Evolutionary conservation across 2,888 invertebrate genomes (phyloP).

Genomic region (Heliothis peltigera): DNA sequence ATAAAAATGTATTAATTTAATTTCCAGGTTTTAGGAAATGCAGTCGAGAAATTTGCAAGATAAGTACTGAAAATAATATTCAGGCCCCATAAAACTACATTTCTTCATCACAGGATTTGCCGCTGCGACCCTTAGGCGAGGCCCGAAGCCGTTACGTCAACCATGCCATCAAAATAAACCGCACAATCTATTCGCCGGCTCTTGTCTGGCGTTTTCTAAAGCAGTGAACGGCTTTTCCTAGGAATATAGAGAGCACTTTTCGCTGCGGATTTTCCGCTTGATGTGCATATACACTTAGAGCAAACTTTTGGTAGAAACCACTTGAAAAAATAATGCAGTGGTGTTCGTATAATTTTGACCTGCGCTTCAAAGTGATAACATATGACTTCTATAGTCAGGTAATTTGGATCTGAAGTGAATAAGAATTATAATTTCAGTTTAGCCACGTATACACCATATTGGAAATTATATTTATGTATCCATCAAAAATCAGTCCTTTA

Average conservation of each 20-base stretch:
- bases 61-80: too few species aligned
- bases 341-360: slow-evolving; percentile 7
- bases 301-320: slow-evolving; percentile 9
- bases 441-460: too few species aligned
- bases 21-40: too few species aligned
- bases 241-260: slow-evolving; percentile 23
- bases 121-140: not conserved
- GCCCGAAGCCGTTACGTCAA: not conserved
- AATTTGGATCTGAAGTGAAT: too few species aligned
- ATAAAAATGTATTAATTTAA: too few species aligned
- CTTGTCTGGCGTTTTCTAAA: slow-evolving; percentile 28
- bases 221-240: slow-evolving; percentile 29
- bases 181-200: slow-evolving; percentile 6
- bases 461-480: too few species aligned
- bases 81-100: too few species aligned
- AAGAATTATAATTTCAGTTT: too few species aligned
- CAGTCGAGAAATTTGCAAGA: too few species aligned
- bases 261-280: slow-evolving; percentile 22
- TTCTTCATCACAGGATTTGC: not conserved
- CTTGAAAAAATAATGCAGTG: slow-evolving; percentile 20
- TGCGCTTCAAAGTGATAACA: too few species aligned
- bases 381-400: too few species aligned
- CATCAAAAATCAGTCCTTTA: too few species aligned
- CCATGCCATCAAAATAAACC: slow-evolving; percentile 1
- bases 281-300: slow-evolving; percentile 18